Evolutionary conservation across 2,888 invertebrate species (phyloP).

Genomic region (Hoplodrina blanda): DNA sequence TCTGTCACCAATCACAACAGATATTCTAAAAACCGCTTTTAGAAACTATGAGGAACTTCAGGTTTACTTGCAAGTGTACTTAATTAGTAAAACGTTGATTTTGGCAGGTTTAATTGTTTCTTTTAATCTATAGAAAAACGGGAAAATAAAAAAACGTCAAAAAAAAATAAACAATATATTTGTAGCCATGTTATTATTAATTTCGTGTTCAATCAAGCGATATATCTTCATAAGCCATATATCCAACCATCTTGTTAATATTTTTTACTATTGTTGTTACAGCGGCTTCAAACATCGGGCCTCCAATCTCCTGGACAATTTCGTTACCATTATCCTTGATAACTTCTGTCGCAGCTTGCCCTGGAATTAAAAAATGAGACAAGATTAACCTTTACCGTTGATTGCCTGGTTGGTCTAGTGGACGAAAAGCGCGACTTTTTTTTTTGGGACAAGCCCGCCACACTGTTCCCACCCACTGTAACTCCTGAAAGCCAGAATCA

Average conservation of each 20-base stretch:
- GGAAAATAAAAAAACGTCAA: constrained; percentile 1
- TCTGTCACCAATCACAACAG: too few relatives aligned
- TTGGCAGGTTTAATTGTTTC: too few relatives aligned
- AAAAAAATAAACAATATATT: neutral
- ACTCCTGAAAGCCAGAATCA: too few relatives aligned
- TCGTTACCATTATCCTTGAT: constrained; percentile 22
- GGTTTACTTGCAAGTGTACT: too few relatives aligned
- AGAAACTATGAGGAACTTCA: too few relatives aligned
- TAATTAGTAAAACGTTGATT: too few relatives aligned
- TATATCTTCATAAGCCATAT: constrained; percentile 3
- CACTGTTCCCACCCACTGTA: too few relatives aligned
- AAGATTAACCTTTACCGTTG: neutral
- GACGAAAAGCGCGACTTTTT: too few relatives aligned
- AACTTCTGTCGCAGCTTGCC: neutral
- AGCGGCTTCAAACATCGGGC: neutral
- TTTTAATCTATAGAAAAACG: neutral
- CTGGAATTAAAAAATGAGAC: constrained; percentile 19
- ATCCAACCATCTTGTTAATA: constrained; percentile 16
- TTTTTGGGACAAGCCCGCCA: too few relatives aligned
- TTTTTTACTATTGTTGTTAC: neutral
- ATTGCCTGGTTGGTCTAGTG: too few relatives aligned
- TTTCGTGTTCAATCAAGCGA: constrained; percentile 22
- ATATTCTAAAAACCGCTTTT: too few relatives aligned
- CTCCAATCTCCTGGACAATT: constrained; percentile 34
- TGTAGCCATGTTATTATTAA: neutral